phyloP scores from a whole-genome alignment of 2,888 invertebrate genomes.

The Tiliacea aurago region DNA sequence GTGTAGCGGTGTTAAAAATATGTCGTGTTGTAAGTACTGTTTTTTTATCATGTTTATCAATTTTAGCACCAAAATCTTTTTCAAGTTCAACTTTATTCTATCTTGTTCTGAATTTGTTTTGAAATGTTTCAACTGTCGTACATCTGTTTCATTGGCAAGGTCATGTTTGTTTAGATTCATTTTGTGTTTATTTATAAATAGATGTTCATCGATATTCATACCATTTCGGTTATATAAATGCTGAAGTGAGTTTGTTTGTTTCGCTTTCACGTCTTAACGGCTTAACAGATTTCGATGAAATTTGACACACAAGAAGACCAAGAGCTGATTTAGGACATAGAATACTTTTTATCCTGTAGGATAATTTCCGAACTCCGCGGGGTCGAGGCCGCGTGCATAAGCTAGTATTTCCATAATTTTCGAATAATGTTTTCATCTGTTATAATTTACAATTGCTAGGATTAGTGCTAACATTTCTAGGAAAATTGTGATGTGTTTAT shows the following conservation, averaged over 20 bases:
- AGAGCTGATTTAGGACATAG: too few species aligned
- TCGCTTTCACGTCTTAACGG: too few species aligned
- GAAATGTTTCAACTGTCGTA: background rate
- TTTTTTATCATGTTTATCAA: background rate
- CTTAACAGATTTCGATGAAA: too few species aligned
- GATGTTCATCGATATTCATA: background rate
- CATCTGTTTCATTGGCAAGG: slow-evolving; percentile 8
- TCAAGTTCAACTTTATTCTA: background rate
- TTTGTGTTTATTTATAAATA: slow-evolving; percentile 17
- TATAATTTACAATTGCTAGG: background rate
- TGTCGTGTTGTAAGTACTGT: slow-evolving; percentile 81
- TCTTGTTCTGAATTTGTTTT: background rate
- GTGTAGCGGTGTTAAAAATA: slow-evolving; percentile 56
- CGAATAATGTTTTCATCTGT: background rate
- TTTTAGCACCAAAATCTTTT: background rate
- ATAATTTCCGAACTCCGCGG: too few species aligned
- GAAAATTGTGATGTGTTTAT: background rate
- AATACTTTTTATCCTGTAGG: too few species aligned
- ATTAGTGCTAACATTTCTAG: background rate
- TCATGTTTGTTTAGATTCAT: slow-evolving; percentile 7
- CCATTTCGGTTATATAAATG: background rate
- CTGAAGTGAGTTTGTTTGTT: too few species aligned
- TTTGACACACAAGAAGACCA: too few species aligned
- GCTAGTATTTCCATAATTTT: background rate
- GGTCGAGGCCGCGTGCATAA: too few species aligned